Percentiles rank a stretch among this genome's conserved stretches.
Evolutionary conservation across 2,888 invertebrate species (phyloP).

Genomic region (Spilosoma lubricipeda): DNA sequence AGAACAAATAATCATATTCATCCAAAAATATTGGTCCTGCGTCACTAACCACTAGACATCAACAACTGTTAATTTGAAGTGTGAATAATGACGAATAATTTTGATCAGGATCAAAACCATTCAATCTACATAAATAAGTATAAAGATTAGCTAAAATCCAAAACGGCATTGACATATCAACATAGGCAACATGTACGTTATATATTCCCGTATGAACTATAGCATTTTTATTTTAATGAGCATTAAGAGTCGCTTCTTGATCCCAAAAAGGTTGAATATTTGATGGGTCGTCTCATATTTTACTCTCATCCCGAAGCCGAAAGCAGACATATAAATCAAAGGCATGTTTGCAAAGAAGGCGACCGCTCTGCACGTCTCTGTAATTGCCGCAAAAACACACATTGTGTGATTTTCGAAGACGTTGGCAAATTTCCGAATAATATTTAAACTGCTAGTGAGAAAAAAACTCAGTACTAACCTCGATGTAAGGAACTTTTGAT

Average conservation of each 20-base stretch:
- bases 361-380: slow-evolving; percentile 77
- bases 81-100: background rate
- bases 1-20: no score
- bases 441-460: slow-evolving; percentile 52
- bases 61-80: slow-evolving; percentile 4
- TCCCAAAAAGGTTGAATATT: slow-evolving; percentile 82
- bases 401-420: slow-evolving; percentile 80
- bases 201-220: slow-evolving; percentile 79
- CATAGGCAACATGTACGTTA: slow-evolving; percentile 60
- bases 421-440: slow-evolving; percentile 83
- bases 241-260: slow-evolving; percentile 73
- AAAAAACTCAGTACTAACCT: slow-evolving; percentile 20
- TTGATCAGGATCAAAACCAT: slow-evolving; percentile 51
- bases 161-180: slow-evolving; percentile 66
- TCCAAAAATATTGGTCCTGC: no score
- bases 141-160: slow-evolving; percentile 59
- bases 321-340: slow-evolving; percentile 84
- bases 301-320: slow-evolving; percentile 73
- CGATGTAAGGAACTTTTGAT: background rate
- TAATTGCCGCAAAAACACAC: slow-evolving; percentile 84
- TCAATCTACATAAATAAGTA: slow-evolving; percentile 13
- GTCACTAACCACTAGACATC: no score
- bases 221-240: slow-evolving; percentile 84
- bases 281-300: slow-evolving; percentile 83
- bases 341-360: slow-evolving; percentile 76